A percentile compares a stretch with the other conserved stretches of the same genome.
These are phyloP conservation scores for Urocolius indicus DNA, from an alignment of 2,113 vertebrate species.

Conservation along the genomic window DNA sequence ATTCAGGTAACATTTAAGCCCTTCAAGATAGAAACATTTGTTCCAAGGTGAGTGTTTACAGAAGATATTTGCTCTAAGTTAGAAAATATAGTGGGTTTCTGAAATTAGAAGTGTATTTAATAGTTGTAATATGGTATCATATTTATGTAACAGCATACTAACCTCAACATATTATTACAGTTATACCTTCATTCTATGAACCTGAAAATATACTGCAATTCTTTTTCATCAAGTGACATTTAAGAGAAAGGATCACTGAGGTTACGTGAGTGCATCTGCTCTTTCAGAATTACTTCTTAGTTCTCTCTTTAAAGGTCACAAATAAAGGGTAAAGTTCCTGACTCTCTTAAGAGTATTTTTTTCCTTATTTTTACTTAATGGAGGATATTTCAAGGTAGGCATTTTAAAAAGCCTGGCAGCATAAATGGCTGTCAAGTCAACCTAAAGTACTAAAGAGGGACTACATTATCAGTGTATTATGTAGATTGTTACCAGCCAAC, in stretches of 20 bases:
- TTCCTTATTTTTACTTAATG: constrained; percentile 51
- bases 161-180: neutral
- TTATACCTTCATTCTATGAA: neutral
- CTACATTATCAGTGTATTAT: neutral
- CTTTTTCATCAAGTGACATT: constrained; percentile 28
- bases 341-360: constrained; percentile 8
- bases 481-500: neutral
- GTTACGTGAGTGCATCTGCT: constrained; percentile 25
- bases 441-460: neutral
- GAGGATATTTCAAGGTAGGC: constrained; percentile 22
- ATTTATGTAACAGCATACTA: neutral
- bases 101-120: neutral
- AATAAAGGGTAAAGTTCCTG: constrained; percentile 65
- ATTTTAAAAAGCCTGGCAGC: neutral
- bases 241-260: constrained; percentile 45
- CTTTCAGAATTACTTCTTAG: constrained; percentile 52
- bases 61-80: neutral
- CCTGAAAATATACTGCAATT: neutral
- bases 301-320: constrained; percentile 75
- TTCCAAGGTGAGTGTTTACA: neutral
- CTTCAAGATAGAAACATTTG: neutral
- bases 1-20: neutral
- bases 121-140: neutral
- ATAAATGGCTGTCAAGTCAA: neutral
- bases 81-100: neutral